phyloP scores from a whole-genome alignment of 2,888 invertebrate genomes.

The Leptarthrus brevirostris region DNA sequence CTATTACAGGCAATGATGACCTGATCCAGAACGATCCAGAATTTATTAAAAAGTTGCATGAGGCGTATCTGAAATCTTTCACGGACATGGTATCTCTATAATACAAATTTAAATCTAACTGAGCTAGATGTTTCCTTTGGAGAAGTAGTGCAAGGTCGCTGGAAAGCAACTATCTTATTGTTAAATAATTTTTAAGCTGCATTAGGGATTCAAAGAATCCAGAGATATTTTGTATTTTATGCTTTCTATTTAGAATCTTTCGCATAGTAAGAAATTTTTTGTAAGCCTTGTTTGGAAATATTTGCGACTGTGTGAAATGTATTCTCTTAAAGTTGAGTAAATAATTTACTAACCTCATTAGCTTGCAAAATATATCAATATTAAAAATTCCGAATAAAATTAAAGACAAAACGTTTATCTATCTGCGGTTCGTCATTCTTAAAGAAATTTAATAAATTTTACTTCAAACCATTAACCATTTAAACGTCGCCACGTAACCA shows the following conservation, averaged over 20 bases:
- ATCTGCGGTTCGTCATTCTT: not conserved
- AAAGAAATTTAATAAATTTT: too few relatives aligned
- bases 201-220: constrained; percentile 29
- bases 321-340: constrained; percentile 7
- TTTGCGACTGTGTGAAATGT: too few relatives aligned
- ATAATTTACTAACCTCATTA: not conserved
- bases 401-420: constrained; percentile 24
- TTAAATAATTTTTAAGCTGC: constrained; percentile 35
- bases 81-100: constrained; percentile 71
- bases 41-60: constrained; percentile 89
- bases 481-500: too few relatives aligned
- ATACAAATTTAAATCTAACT: too few relatives aligned
- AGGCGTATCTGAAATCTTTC: constrained; percentile 90
- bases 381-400: constrained; percentile 12
- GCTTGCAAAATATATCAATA: constrained; percentile 9
- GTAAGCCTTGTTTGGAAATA: too few relatives aligned
- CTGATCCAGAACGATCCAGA: constrained; percentile 87
- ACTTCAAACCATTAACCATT: too few relatives aligned
- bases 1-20: constrained; percentile 88
- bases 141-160: constrained; percentile 26
- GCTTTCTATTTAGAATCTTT: constrained; percentile 19
- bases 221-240: constrained; percentile 18
- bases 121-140: not conserved
- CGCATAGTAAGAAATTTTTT: not conserved
- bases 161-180: constrained; percentile 27